phyloP scores from a whole-genome alignment of 2,797 vertebrate species.

The Lacerta viridis region DNA sequence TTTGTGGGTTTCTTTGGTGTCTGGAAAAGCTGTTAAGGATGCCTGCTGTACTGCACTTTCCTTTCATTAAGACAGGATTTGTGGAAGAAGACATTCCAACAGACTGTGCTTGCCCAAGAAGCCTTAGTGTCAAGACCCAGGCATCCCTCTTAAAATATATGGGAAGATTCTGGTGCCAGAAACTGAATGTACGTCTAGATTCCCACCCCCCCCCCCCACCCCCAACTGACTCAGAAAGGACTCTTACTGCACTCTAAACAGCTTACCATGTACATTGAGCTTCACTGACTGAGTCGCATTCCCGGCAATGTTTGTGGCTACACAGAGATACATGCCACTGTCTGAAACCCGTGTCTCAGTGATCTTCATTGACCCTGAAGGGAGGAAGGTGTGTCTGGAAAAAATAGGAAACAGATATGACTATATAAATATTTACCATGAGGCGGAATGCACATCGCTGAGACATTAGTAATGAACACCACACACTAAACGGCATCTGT shows the following conservation, averaged over 20 bases:
- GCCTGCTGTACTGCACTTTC: no score
- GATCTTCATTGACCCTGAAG: constrained; percentile 95
- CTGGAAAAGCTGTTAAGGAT: background rate
- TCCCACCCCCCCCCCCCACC: no score
- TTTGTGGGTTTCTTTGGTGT: background rate
- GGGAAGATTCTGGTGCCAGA: background rate
- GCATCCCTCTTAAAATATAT: background rate
- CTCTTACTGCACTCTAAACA: constrained; percentile 24
- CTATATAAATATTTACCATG: constrained; percentile 37
- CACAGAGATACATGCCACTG: constrained; percentile 91
- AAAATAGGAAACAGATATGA: constrained; percentile 58
- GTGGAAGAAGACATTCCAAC: background rate
- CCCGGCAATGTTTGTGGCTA: constrained; percentile 96
- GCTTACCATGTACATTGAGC: constrained; percentile 89
- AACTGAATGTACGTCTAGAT: no score
- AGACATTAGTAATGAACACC: constrained; percentile 33
- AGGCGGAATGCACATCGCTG: constrained; percentile 39
- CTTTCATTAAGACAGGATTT: background rate
- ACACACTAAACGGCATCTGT: constrained; percentile 36
- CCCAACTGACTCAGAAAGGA: background rate
- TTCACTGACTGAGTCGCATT: constrained; percentile 89
- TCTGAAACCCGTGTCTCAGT: constrained; percentile 89
- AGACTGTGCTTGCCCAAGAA: background rate
- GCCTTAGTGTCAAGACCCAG: background rate
- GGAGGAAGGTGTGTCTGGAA: constrained; percentile 90